A percentile compares a stretch with the other conserved stretches of the same genome.
Evolutionary conservation across 2,797 vertebrate genomes (phyloP).

Genomic region (Fundulus diaphanus): DNA sequence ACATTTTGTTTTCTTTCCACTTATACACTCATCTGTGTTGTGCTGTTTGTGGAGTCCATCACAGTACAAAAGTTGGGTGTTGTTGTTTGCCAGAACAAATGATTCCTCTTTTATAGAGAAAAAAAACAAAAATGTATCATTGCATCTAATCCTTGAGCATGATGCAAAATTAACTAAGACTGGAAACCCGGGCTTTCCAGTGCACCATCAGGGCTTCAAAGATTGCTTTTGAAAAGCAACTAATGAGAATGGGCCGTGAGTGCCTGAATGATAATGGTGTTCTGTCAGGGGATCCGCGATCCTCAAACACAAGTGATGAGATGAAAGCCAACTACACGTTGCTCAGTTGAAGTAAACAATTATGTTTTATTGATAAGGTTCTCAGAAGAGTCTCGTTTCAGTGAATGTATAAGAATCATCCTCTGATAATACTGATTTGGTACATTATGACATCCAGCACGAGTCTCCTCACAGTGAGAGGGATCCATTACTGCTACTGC

Average conservation of each 20-base stretch:
- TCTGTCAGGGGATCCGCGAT: not conserved
- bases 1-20: not conserved
- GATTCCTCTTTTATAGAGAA: not conserved
- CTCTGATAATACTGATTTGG: constrained; percentile 88
- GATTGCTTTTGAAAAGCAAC: constrained; percentile 3
- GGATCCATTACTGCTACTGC: constrained; percentile 84
- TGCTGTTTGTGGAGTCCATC: not conserved
- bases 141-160: not conserved
- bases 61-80: not conserved
- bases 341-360: constrained; percentile 84
- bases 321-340: constrained; percentile 70
- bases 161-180: not conserved
- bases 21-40: not conserved
- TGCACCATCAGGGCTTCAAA: too few species aligned
- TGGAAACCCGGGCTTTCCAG: not conserved
- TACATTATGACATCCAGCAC: constrained; percentile 88
- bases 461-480: constrained; percentile 87
- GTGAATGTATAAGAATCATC: constrained; percentile 82
- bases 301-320: constrained; percentile 34
- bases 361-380: constrained; percentile 88
- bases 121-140: not conserved
- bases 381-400: constrained; percentile 86
- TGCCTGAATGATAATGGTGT: not conserved
- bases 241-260: not conserved
- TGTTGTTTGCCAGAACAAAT: not conserved